phyloP scores from a whole-genome alignment of 2,113 vertebrate genomes.

The Rhabdornis inornatus region DNA sequence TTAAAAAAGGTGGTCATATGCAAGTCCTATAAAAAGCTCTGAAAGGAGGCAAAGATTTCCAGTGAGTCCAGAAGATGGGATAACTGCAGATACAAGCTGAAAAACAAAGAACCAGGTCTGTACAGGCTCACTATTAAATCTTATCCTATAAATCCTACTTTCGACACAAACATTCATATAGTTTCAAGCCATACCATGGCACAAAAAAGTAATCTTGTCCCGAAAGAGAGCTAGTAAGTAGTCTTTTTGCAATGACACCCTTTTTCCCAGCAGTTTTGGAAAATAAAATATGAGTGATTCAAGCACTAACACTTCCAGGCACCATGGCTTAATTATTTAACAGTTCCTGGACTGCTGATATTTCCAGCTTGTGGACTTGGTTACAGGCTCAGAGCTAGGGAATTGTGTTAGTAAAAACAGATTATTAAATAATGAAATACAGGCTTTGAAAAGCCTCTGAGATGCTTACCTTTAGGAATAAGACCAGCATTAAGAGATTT shows the following conservation, averaged over 20 bases:
- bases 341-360: conserved; percentile 48
- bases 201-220: background rate
- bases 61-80: background rate
- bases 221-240: background rate
- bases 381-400: conserved; percentile 53
- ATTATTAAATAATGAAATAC: conserved; percentile 74
- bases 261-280: conserved; percentile 25
- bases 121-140: background rate
- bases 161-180: background rate
- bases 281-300: conserved; percentile 50
- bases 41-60: background rate
- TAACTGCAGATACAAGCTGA: background rate
- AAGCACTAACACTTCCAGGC: conserved; percentile 49
- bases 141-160: background rate
- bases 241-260: background rate
- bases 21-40: background rate
- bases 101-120: background rate
- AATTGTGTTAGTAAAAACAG: conserved; percentile 59
- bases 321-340: conserved; percentile 66
- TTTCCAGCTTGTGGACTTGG: conserved; percentile 60
- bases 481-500: conserved; percentile 64
- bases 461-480: conserved; percentile 68
- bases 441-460: conserved; percentile 62
- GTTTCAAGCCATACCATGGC: background rate
- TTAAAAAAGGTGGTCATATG: background rate